These are phyloP conservation scores for Actias luna DNA, from an alignment of 2,888 invertebrate genomes.

Conservation along the genomic window DNA sequence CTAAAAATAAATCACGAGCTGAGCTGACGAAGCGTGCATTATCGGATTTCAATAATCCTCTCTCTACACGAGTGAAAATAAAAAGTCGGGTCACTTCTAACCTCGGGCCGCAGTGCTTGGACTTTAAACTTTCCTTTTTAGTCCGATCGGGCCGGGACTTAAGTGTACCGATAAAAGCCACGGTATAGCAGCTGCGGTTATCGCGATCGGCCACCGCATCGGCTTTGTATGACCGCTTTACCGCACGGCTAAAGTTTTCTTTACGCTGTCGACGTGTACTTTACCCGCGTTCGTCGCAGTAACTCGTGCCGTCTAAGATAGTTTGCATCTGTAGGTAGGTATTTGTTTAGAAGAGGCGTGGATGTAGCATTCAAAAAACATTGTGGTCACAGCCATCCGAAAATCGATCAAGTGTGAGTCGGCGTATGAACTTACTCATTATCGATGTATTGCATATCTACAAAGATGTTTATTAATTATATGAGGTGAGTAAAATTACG, in stretches of 20 bases:
- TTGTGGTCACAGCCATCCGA: too few relatives aligned
- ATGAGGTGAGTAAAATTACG: too few relatives aligned
- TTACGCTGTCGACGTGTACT: slow-evolving; percentile 33
- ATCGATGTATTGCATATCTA: too few relatives aligned
- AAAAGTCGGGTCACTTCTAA: slow-evolving; percentile 2
- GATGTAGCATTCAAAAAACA: too few relatives aligned
- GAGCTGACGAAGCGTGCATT: not conserved
- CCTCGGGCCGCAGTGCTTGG: slow-evolving; percentile 21
- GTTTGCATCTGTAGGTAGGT: too few relatives aligned
- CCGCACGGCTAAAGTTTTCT: slow-evolving; percentile 40
- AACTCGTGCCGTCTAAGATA: not conserved
- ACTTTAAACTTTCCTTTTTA: slow-evolving; percentile 43
- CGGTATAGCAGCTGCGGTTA: slow-evolving; percentile 35
- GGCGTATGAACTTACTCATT: too few relatives aligned
- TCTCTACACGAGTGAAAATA: slow-evolving; percentile 10
- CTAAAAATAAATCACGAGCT: not conserved
- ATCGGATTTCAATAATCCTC: slow-evolving; percentile 3
- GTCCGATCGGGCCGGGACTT: slow-evolving; percentile 33
- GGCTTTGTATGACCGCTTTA: slow-evolving; percentile 29
- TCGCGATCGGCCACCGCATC: slow-evolving; percentile 31
- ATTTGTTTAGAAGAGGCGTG: too few relatives aligned
- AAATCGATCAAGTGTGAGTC: too few relatives aligned
- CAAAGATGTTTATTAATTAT: too few relatives aligned
- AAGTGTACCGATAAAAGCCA: slow-evolving; percentile 41
- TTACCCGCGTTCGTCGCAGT: slow-evolving; percentile 19